Evolutionary conservation across 2,797 vertebrate species (phyloP).

Genomic region (Siniperca obscura): DNA sequence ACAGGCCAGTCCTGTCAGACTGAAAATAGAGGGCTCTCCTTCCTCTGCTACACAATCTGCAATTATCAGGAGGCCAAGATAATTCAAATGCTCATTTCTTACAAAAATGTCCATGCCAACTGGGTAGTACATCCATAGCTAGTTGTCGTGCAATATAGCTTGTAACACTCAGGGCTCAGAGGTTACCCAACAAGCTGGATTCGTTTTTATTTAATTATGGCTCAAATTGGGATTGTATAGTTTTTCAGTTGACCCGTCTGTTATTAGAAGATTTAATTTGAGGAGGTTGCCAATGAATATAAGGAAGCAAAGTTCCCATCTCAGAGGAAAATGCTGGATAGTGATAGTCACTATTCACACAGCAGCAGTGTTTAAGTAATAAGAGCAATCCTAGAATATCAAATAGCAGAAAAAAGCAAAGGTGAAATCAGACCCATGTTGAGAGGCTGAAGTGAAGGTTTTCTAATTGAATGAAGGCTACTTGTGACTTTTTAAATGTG

Average conservation of each 20-base stretch:
- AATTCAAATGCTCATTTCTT: not conserved
- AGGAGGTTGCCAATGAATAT: not conserved
- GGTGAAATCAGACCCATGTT: no score
- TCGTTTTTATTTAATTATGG: slow-evolving; percentile 18
- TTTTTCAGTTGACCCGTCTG: not conserved
- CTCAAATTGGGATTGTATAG: slow-evolving; percentile 6
- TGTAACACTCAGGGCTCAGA: slow-evolving; percentile 4
- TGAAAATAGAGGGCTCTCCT: not conserved
- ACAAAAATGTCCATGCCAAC: not conserved
- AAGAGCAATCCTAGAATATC: not conserved
- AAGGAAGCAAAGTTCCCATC: slow-evolving; percentile 6
- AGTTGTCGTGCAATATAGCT: slow-evolving; percentile 14
- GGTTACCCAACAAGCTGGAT: slow-evolving; percentile 1
- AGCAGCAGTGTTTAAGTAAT: not conserved
- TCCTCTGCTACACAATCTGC: not conserved
- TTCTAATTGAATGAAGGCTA: no score
- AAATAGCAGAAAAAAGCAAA: no score
- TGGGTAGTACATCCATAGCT: not conserved
- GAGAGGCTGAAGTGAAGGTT: no score
- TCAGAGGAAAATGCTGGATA: not conserved
- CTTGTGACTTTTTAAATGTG: no score
- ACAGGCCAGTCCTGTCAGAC: not conserved
- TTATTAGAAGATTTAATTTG: slow-evolving; percentile 29
- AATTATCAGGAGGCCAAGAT: not conserved
- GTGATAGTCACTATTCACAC: not conserved